phyloP scores from a whole-genome alignment of 2,888 invertebrate genomes.

The Heliconius aoede region DNA sequence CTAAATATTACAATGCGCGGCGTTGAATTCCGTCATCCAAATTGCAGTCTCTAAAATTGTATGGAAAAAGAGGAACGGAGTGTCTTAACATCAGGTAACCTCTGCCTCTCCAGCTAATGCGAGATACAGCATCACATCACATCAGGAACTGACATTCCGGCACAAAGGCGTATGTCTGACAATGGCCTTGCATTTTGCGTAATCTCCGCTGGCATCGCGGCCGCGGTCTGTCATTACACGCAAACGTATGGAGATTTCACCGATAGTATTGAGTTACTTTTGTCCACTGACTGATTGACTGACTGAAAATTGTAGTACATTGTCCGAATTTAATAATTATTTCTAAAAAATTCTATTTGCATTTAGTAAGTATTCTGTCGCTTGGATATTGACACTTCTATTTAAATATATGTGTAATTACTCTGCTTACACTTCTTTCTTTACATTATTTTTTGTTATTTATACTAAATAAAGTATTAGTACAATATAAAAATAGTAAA shows the following conservation, averaged over 20 bases:
- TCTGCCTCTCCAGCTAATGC: too few relatives aligned
- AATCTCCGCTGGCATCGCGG: conserved; percentile 40
- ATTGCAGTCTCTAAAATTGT: too few relatives aligned
- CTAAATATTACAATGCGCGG: too few relatives aligned
- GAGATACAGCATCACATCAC: too few relatives aligned
- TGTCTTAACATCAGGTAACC: too few relatives aligned
- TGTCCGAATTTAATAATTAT: background rate
- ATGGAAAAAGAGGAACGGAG: too few relatives aligned
- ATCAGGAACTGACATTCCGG: conserved; percentile 37
- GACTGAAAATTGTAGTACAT: background rate
- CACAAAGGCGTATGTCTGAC: conserved; percentile 40
- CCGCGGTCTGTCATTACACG: conserved; percentile 24
- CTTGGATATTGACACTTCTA: too few relatives aligned
- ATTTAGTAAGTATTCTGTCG: background rate
- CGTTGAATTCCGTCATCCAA: too few relatives aligned
- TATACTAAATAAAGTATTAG: too few relatives aligned
- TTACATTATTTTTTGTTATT: too few relatives aligned
- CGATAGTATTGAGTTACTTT: conserved; percentile 42
- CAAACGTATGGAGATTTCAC: conserved; percentile 19
- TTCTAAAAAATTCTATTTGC: background rate
- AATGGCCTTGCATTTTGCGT: conserved; percentile 36
- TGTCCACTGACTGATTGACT: background rate
- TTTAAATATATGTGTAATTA: too few relatives aligned
- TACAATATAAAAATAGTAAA: background rate
- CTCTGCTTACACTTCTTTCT: too few relatives aligned